Evolutionary conservation across 2,113 vertebrate species (phyloP).

Genomic region (Larimichthys crocea): DNA sequence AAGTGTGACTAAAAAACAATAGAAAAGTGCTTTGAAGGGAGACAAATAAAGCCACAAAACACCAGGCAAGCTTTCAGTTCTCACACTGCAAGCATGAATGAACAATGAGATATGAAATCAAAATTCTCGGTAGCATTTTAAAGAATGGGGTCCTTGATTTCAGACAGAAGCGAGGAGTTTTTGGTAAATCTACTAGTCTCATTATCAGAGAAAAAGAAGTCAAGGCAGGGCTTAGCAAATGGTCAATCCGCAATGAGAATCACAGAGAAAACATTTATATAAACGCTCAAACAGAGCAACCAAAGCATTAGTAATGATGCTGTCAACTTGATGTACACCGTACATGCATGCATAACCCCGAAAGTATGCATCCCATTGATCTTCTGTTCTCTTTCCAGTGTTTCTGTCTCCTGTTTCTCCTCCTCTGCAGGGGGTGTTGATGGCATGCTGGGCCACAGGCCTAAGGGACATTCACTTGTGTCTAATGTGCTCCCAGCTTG

Average conservation of each 20-base stretch:
- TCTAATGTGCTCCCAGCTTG: conserved; percentile 47
- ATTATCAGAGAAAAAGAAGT: too few species aligned
- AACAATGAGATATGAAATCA: too few species aligned
- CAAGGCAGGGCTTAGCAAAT: too few species aligned
- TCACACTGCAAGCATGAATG: too few species aligned
- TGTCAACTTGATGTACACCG: conserved; percentile 37
- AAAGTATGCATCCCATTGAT: conserved; percentile 27
- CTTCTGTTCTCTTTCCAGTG: conserved; percentile 27
- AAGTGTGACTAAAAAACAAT: neutral
- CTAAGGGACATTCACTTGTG: conserved; percentile 40
- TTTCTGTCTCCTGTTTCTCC: conserved; percentile 11
- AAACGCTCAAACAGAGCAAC: conserved; percentile 19
- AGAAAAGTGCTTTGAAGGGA: neutral
- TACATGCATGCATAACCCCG: conserved; percentile 30
- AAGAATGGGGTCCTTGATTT: too few species aligned
- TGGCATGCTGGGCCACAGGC: conserved; percentile 29
- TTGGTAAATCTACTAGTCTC: too few species aligned
- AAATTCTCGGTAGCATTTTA: too few species aligned
- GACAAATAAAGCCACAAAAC: neutral
- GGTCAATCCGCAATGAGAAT: too few species aligned
- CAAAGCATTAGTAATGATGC: conserved; percentile 31
- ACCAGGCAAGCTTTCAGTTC: neutral
- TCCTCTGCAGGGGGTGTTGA: conserved; percentile 39
- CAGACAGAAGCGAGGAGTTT: too few species aligned
- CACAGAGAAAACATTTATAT: neutral